Evolutionary conservation across 1,140 invertebrate species (phyloP), one percentile per base, ranked within the genome.

Genomic region (Drosophila pseudoananassae): DNA sequence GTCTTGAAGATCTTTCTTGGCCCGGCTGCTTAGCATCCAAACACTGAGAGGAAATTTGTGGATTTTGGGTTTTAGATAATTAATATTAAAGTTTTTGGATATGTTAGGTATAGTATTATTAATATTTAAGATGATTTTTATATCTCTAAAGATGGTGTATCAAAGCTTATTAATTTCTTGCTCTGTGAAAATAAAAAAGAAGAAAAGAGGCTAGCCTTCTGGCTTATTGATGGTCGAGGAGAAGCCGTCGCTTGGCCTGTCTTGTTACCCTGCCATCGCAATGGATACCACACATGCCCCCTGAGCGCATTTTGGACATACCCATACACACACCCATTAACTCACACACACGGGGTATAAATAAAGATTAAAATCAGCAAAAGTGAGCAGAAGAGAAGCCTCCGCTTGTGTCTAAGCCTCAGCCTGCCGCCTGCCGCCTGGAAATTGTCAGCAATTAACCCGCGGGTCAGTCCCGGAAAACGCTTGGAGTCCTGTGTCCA

Each of bases 381-480:
- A 66, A 75, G 63, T 84, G 61, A 58, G 73, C 59, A 74, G 64
- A 66, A 64, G 68, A 49, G 33, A 56, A 50, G 66, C 57, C 71
- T 20, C 20, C 55, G 47, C 70, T 76, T 46, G 14, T 43, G 33
- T 17, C 43, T 84, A 76, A 63, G 65, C 45, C 60, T 17, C 43
- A 17, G 69, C 38, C 40, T 38, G 60, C 59, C 50, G 53, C 56
- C 33, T 38, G 60, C 59, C 50, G 53, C 56, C 53, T 64, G 81
- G 33, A 82, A 87, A 88, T 87, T 87, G 82, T 87, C 83, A 87
- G 82, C 82, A 87, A 87, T 87, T 87, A 87, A 87, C 82, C 82
- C 78, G 54, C 66, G 65, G 80, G 80, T 83, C 80, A 87, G 61
- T 64, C 29, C 46, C 58, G 68, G 63, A 66, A 66, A 66, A 43